A percentile compares a stretch with the other conserved stretches of the same genome.
Evolutionary conservation across 2,888 invertebrate species (phyloP).

Genomic region (Apantesis nais): DNA sequence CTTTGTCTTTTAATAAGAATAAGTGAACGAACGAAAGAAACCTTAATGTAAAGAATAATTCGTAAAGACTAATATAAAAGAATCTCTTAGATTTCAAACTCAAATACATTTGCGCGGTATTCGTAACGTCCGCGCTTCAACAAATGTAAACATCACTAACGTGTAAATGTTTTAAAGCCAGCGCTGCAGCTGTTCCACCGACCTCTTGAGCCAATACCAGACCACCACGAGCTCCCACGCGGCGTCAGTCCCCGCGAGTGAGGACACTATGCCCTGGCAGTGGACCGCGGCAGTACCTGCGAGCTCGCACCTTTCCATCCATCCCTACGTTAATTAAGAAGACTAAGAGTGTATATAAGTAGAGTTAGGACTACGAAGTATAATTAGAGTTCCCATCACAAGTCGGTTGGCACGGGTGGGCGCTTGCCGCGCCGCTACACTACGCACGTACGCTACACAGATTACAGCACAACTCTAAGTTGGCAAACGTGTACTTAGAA

Average conservation of each 20-base stretch:
- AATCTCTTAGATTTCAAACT: conserved; percentile 66
- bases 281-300: conserved; percentile 61
- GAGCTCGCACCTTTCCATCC: conserved; percentile 26
- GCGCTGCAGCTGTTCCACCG: conserved; percentile 40
- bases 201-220: conserved; percentile 5
- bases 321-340: conserved; percentile 10
- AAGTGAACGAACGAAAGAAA: conserved; percentile 49
- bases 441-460: conserved; percentile 6
- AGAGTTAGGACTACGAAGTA: conserved; percentile 30
- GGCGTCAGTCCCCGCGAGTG: too few relatives aligned
- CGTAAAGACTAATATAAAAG: conserved; percentile 45
- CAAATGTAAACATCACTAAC: conserved; percentile 49
- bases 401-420: conserved; percentile 22
- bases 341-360: conserved; percentile 26
- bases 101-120: conserved; percentile 63
- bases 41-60: conserved; percentile 31
- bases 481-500: conserved; percentile 5
- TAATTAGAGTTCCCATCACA: conserved; percentile 27
- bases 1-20: conserved; percentile 25
- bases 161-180: conserved; percentile 62
- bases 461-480: conserved; percentile 7
- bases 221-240: too few relatives aligned
- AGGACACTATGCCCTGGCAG: neutral
- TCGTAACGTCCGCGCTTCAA: conserved; percentile 50
- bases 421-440: conserved; percentile 2